Percentiles rank a stretch among this genome's conserved stretches.
phyloP scores from a whole-genome alignment of 2,888 invertebrate genomes.

The Acronicta leporina region DNA sequence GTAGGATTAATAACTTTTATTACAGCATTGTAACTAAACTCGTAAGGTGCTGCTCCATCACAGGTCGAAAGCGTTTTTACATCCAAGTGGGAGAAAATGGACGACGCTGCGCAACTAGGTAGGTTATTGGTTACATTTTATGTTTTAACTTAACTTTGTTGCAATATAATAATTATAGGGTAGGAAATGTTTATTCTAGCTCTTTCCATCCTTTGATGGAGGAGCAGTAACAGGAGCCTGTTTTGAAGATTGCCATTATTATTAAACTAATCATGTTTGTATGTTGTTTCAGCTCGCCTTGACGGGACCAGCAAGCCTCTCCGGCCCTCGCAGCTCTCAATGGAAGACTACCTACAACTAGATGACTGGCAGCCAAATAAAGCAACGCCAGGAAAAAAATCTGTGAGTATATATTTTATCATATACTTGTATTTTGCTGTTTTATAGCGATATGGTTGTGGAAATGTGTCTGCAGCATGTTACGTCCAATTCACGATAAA shows the following conservation, averaged over 20 bases:
- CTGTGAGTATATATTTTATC: conserved; percentile 90
- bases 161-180: conserved; percentile 27
- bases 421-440: conserved; percentile 12
- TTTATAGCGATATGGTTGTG: conserved; percentile 57
- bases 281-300: conserved; percentile 93
- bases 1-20: conserved; percentile 83
- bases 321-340: conserved; percentile 92
- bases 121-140: conserved; percentile 83
- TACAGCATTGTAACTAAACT: conserved; percentile 85
- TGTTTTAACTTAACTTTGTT: conserved; percentile 47
- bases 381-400: conserved; percentile 94
- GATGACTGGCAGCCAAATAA: conserved; percentile 92
- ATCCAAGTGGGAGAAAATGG: conserved; percentile 96
- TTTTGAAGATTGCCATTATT: conserved; percentile 3
- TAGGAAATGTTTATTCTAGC: conserved; percentile 7
- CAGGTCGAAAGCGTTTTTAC: conserved; percentile 87
- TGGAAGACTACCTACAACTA: conserved; percentile 97
- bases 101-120: conserved; percentile 95
- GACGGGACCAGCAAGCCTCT: conserved; percentile 96
- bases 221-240: conserved; percentile 12
- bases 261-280: conserved; percentile 52
- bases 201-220: conserved; percentile 14
- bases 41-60: conserved; percentile 78
- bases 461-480: conserved; percentile 48
- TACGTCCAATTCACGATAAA: conserved; percentile 26